These are phyloP conservation scores for Itoplectis maculator DNA, from an alignment of 2,888 invertebrate species.

Conservation along the genomic window DNA sequence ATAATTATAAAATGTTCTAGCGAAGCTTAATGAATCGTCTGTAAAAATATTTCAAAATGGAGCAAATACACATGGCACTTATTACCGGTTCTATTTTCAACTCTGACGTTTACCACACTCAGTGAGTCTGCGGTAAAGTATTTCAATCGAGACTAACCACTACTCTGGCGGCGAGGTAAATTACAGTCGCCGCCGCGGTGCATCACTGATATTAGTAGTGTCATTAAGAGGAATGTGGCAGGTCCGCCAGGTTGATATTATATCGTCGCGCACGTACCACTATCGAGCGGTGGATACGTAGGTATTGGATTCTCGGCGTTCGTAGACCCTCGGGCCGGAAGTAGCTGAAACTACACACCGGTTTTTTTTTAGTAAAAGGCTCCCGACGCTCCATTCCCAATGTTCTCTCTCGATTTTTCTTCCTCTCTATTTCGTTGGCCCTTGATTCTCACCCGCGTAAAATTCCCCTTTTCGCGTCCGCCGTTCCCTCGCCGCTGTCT, in stretches of 20 bases:
- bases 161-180: not conserved
- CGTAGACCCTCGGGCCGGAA: conserved; percentile 72
- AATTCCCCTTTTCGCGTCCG: conserved; percentile 12
- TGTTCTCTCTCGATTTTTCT: conserved; percentile 31
- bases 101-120: not conserved
- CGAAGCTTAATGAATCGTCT: too few species aligned
- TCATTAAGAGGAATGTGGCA: conserved; percentile 8
- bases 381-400: conserved; percentile 58
- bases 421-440: conserved; percentile 14
- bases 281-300: conserved; percentile 39
- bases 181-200: not conserved
- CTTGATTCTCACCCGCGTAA: conserved; percentile 52
- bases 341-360: conserved; percentile 78
- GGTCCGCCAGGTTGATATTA: conserved; percentile 22
- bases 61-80: not conserved
- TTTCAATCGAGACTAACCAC: not conserved
- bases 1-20: too few species aligned
- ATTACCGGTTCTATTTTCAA: not conserved
- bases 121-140: not conserved
- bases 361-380: conserved; percentile 66
- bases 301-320: conserved; percentile 41
- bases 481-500: conserved; percentile 41
- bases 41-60: not conserved
- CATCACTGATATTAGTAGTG: not conserved
- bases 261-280: conserved; percentile 34